Conservation (phyloP, 2,797 vertebrate species). For the Macrochelys suwanniensis region DNA sequence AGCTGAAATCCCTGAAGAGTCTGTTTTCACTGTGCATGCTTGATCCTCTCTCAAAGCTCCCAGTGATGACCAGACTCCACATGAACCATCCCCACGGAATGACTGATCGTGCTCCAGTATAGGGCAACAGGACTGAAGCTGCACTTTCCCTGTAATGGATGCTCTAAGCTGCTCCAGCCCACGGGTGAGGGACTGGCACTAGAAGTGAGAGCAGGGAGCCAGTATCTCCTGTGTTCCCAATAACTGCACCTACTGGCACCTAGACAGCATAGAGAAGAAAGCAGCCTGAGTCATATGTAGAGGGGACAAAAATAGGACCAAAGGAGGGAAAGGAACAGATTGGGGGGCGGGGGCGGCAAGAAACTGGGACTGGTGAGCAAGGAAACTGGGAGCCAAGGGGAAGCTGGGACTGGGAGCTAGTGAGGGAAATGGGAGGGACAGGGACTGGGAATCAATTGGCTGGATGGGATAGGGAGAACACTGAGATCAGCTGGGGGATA, state of each 20-base stretch:
- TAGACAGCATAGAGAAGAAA: background rate
- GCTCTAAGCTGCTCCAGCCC: background rate
- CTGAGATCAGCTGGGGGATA: background rate
- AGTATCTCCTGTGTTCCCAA: background rate
- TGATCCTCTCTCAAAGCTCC: background rate
- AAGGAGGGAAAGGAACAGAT: background rate
- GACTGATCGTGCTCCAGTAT: background rate
- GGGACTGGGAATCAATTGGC: background rate
- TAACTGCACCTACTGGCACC: background rate
- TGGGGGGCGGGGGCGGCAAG: background rate
- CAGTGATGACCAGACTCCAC: background rate
- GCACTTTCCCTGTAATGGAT: constrained; percentile 4
- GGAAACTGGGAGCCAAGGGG: background rate
- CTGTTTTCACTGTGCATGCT: background rate
- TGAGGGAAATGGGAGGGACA: background rate
- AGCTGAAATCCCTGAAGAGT: background rate
- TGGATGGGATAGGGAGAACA: background rate
- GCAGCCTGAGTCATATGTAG: background rate
- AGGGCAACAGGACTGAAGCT: background rate
- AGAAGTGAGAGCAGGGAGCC: constrained; percentile 15
- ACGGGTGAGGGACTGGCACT: background rate
- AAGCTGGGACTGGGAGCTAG: background rate
- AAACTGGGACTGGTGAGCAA: background rate
- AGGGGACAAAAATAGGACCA: background rate
- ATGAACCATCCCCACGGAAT: background rate